Conservation (phyloP, 2,113 vertebrate genomes). For the Catharus minimus region DNA sequence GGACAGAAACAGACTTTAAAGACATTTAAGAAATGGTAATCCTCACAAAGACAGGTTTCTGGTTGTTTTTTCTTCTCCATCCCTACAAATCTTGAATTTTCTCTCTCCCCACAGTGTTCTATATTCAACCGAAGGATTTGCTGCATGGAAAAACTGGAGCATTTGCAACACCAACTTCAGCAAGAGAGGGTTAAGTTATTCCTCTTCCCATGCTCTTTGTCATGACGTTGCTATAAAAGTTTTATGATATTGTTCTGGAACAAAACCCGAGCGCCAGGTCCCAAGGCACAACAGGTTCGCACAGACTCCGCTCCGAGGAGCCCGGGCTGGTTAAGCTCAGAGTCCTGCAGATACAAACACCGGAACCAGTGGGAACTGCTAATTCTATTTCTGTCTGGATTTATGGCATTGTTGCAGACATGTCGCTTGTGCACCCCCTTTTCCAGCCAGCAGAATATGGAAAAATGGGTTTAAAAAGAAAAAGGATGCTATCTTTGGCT, state of each 20-base stretch:
- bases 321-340: neutral
- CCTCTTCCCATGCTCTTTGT: slow-evolving; percentile 1
- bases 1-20: neutral
- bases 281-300: slow-evolving; percentile 16
- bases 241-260: slow-evolving; percentile 42
- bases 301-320: neutral
- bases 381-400: slow-evolving; percentile 45
- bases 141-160: neutral
- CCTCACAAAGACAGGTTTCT: neutral
- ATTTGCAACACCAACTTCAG: neutral
- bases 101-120: neutral
- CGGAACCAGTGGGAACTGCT: slow-evolving; percentile 23
- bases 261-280: neutral
- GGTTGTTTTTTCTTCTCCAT: neutral
- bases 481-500: slow-evolving; percentile 47
- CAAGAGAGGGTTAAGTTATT: slow-evolving; percentile 11
- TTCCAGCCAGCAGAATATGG: slow-evolving; percentile 22
- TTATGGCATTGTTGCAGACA: slow-evolving; percentile 24
- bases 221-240: slow-evolving; percentile 7
- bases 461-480: slow-evolving; percentile 38
- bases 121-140: neutral
- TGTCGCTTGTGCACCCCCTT: neutral
- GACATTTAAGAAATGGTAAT: neutral
- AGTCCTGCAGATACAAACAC: neutral
- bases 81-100: neutral